Conservation (phyloP, 2,797 vertebrate species). For the Catharus ustulatus region DNA sequence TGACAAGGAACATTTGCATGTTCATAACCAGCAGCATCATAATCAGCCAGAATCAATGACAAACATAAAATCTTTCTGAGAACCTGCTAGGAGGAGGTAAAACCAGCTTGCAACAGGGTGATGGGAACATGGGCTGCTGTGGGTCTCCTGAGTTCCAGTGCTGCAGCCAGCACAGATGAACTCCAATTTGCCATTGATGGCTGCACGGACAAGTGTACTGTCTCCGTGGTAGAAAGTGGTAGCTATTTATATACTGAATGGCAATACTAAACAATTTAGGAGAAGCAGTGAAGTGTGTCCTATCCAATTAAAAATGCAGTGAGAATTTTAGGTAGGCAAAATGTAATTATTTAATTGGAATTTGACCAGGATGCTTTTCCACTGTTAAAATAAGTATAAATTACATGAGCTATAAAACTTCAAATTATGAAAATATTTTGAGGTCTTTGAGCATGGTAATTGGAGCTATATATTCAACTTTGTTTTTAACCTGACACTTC, state of each 20-base stretch:
- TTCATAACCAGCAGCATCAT: background rate
- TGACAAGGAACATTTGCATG: background rate
- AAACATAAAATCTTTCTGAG: background rate
- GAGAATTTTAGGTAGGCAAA: constrained; percentile 47
- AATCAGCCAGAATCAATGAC: background rate
- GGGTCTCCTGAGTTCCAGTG: background rate
- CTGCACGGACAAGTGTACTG: background rate
- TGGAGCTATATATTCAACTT: constrained; percentile 58
- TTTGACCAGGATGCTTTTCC: constrained; percentile 38
- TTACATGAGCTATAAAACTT: constrained; percentile 32
- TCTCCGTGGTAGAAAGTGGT: background rate
- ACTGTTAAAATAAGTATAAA: constrained; percentile 46
- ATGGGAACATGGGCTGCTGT: fast-evolving
- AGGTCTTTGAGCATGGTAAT: constrained; percentile 50
- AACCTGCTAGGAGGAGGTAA: background rate
- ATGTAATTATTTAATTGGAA: constrained; percentile 66
- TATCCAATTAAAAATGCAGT: constrained; percentile 43
- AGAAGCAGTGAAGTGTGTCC: constrained; percentile 45
- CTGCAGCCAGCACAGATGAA: background rate
- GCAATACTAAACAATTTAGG: constrained; percentile 59
- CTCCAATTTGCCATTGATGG: background rate
- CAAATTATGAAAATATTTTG: constrained; percentile 59
- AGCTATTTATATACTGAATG: constrained; percentile 48
- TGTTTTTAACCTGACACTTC: constrained; percentile 50
- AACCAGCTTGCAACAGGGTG: background rate